Evolutionary conservation across 2,888 invertebrate genomes (phyloP).

Genomic region (Dusona sp.): DNA sequence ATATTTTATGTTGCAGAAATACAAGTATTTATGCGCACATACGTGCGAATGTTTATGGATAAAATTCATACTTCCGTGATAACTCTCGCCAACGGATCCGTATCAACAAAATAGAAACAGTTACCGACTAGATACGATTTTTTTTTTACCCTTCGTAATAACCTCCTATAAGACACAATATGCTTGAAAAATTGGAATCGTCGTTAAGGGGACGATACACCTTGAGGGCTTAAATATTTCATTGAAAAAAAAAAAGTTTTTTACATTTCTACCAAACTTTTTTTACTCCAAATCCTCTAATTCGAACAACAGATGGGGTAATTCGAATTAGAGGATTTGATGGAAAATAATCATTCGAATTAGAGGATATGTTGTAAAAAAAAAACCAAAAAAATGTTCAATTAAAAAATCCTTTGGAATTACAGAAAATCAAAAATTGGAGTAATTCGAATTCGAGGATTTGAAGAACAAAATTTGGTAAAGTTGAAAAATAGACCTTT

Average conservation of each 20-base stretch:
- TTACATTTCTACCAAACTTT: neutral
- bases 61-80: conserved; percentile 3
- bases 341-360: neutral
- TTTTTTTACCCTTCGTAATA: neutral
- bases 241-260: neutral
- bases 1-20: conserved; percentile 11
- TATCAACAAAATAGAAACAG: neutral
- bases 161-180: neutral
- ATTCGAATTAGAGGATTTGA: too few species aligned
- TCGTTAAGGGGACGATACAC: neutral
- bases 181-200: neutral
- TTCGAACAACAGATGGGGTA: neutral
- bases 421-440: too few species aligned
- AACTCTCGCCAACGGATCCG: neutral
- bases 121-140: neutral
- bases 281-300: too few species aligned
- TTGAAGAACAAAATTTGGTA: too few species aligned
- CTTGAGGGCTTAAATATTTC: too few species aligned
- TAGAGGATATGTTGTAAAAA: too few species aligned
- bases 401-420: too few species aligned
- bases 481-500: too few species aligned
- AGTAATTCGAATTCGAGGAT: neutral
- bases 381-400: too few species aligned
- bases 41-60: neutral
- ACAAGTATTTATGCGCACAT: conserved; percentile 16